A percentile compares a stretch with the other conserved stretches of the same genome.
Evolutionary conservation across 1,140 invertebrate genomes (phyloP).

Genomic region (Lutraria rhynchaena): DNA sequence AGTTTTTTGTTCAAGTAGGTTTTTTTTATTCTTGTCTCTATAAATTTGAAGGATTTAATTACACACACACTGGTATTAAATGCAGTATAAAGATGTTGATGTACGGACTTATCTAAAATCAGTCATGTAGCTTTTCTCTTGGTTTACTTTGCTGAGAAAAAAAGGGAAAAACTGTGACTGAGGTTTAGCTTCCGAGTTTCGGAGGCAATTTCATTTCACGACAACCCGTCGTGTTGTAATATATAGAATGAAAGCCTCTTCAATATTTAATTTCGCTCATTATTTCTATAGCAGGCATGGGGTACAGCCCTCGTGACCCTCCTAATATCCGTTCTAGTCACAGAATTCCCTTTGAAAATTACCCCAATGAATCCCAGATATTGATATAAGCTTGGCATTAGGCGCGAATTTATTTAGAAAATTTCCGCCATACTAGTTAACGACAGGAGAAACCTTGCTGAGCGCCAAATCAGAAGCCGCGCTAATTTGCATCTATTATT

Average conservation of each 20-base stretch:
- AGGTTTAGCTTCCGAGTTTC: too few relatives aligned
- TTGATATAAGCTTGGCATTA: slow-evolving; percentile 24
- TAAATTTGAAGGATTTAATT: too few relatives aligned
- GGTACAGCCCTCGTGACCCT: slow-evolving; percentile 23
- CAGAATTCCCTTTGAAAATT: slow-evolving; percentile 52
- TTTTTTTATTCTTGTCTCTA: too few relatives aligned
- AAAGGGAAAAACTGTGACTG: too few relatives aligned
- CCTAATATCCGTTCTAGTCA: slow-evolving; percentile 48
- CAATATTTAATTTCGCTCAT: slow-evolving; percentile 61
- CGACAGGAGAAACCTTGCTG: slow-evolving; percentile 7
- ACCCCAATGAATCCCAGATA: slow-evolving; percentile 42
- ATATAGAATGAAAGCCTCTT: slow-evolving; percentile 54
- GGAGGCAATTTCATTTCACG: slow-evolving; percentile 48
- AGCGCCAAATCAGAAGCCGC: slow-evolving; percentile 43
- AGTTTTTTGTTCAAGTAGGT: too few relatives aligned
- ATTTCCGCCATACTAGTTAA: slow-evolving; percentile 19
- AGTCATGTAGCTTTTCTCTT: too few relatives aligned
- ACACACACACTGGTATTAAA: too few relatives aligned
- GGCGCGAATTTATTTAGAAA: slow-evolving; percentile 54
- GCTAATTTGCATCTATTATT: slow-evolving; percentile 62
- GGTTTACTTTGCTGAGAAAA: too few relatives aligned
- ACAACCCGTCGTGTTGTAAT: slow-evolving; percentile 40
- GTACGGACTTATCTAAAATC: too few relatives aligned
- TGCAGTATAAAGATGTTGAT: too few relatives aligned
- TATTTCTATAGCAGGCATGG: slow-evolving; percentile 50